A percentile compares a stretch with the other conserved stretches of the same genome.
These are phyloP conservation scores for Cervus canadensis DNA, from an alignment of 2,113 vertebrate species.

Conservation along the genomic window DNA sequence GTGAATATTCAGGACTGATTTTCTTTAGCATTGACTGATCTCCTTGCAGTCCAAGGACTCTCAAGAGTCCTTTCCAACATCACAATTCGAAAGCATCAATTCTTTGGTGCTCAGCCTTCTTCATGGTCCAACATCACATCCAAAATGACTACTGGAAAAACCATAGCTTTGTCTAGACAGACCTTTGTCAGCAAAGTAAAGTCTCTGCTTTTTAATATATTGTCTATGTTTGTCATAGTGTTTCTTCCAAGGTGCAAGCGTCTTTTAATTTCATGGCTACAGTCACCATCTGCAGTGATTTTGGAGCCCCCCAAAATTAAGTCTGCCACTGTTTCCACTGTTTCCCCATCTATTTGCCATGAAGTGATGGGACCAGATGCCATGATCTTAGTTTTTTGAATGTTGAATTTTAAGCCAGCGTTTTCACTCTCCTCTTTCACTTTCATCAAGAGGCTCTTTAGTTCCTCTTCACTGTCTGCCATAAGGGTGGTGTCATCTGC, in stretches of 20 bases:
- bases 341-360: not conserved
- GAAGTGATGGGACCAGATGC: not conserved
- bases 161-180: not conserved
- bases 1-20: not conserved
- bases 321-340: not conserved
- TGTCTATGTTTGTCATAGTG: not conserved
- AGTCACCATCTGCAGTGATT: not conserved
- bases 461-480: not conserved
- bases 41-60: not conserved
- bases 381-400: not conserved
- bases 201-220: not conserved
- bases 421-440: not conserved
- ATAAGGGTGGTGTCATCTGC: not conserved
- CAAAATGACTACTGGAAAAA: not conserved
- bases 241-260: not conserved
- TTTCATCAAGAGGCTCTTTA: not conserved
- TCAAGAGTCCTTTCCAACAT: not conserved
- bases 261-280: not conserved
- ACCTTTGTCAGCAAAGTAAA: not conserved
- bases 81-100: not conserved
- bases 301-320: not conserved
- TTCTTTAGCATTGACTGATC: not conserved
- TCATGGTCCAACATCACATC: not conserved
- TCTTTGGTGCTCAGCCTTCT: not conserved
- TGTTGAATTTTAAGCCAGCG: not conserved